Base-by-base conservation (phyloP, 2,113 vertebrate species). In the Dicaeum eximium region DNA sequence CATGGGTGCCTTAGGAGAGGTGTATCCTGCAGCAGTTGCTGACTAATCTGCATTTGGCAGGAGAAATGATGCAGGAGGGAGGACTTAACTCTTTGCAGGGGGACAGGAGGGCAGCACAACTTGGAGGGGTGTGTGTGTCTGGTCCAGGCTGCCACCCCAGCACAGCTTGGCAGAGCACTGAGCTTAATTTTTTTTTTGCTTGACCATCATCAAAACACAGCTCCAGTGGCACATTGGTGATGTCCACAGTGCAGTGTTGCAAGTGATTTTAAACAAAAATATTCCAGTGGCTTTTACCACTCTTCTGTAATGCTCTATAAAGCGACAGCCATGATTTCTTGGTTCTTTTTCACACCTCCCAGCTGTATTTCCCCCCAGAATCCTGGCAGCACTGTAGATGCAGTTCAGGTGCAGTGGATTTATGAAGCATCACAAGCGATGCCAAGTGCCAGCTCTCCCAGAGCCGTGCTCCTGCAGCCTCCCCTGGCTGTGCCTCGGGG, bases 331-430 rank as follows among this genome's bases (percentile, higher is more conserved):
- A 0, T 13, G 31, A 57, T 47, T 51, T 31, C 6, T 38, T 61
- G 22, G 10, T 56, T 50, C 31, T 62, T 62, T 56, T 18, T n/a
- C 1, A 0, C 56, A 5, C 37, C 60, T 78, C 30, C 74, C 74
- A 13, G 3, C 24, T 27, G 5, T 27, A 17, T 28, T 83, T 8
- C 11, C 28, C 40, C 25, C 38, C 4, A 3, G 1, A 45, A n/a
- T 47, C 61, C 30, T 18, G 17, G 21, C n/a, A 35, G 73, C 54
- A 3, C 33, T 42, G 67, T 12, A 3, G 17, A 0, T 35, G 3
- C 25, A 33, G 6, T 42, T 65, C 27, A 25, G 0, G 4, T 50
- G 35, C 48, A n/a, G 0, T 14, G 5, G 4, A 0, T n/a, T 77
- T 17, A 7, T 31, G 50, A 16, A 58, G 35, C 81, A 48, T 15